Evolutionary conservation across 2,113 vertebrate species (phyloP).

Genomic region (Shinisaurus crocodilurus): DNA sequence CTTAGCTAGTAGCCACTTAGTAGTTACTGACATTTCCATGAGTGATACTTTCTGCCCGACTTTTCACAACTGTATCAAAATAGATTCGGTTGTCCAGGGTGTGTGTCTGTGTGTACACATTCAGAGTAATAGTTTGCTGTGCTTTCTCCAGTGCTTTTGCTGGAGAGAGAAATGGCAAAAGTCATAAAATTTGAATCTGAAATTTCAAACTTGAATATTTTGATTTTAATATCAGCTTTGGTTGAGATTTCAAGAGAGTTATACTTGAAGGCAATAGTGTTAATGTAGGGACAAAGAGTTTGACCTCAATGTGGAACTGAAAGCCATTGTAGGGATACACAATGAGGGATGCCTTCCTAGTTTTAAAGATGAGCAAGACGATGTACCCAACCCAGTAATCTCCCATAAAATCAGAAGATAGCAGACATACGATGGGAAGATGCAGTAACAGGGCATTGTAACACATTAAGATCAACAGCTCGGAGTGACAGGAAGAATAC

Average conservation of each 20-base stretch:
- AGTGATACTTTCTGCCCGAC: not conserved
- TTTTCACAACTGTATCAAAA: not conserved
- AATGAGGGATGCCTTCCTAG: too few species aligned
- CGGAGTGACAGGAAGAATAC: too few species aligned
- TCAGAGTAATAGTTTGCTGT: not conserved
- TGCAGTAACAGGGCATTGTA: not conserved
- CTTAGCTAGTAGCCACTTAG: not conserved
- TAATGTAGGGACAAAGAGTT: not conserved
- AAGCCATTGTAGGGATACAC: slow-evolving; percentile 2
- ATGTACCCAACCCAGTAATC: slow-evolving; percentile 35
- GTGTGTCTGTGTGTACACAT: not conserved
- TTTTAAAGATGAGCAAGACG: slow-evolving; percentile 33
- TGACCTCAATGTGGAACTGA: slow-evolving; percentile 20
- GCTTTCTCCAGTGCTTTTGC: too few species aligned
- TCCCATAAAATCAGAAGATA: not conserved
- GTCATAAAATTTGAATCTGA: not conserved
- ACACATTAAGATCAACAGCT: too few species aligned
- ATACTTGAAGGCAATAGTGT: not conserved
- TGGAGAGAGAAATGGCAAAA: not conserved
- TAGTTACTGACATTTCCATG: not conserved
- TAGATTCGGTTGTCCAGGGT: not conserved
- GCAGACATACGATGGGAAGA: not conserved
- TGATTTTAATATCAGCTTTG: not conserved
- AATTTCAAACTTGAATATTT: not conserved
- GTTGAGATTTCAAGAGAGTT: not conserved